Evolutionary conservation across 2,113 vertebrate genomes (phyloP).

Genomic region (Gopherus flavomarginatus): DNA sequence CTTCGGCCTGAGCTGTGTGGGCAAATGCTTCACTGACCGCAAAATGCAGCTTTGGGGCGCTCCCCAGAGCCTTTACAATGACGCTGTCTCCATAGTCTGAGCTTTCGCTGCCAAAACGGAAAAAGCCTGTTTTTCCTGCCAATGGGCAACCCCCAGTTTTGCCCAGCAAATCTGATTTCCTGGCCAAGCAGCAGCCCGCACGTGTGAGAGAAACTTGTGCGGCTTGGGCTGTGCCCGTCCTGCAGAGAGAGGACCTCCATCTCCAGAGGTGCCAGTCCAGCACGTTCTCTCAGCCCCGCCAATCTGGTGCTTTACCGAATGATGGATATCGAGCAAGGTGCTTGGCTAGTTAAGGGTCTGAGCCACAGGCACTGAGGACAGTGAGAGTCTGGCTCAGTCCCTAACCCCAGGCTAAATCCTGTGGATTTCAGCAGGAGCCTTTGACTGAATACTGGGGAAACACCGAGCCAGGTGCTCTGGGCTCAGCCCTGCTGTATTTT

Average conservation of each 20-base stretch:
- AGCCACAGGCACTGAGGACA: background rate
- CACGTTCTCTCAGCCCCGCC: fast-evolving
- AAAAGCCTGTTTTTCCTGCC: background rate
- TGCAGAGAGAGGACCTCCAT: background rate
- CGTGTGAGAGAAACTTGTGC: background rate
- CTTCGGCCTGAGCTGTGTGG: background rate
- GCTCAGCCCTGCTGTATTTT: background rate
- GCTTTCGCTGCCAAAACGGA: background rate
- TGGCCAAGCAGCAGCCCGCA: background rate
- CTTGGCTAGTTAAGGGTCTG: background rate
- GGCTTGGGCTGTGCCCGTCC: background rate
- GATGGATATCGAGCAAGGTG: background rate
- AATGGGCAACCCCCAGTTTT: background rate
- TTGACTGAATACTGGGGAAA: background rate
- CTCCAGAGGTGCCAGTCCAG: background rate
- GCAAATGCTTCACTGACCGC: background rate
- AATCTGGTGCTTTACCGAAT: background rate
- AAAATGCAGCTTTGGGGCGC: background rate
- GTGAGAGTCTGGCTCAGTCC: background rate
- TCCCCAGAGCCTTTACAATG: background rate
- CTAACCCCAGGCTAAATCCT: background rate
- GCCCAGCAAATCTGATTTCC: background rate
- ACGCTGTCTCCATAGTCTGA: background rate
- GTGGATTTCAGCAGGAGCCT: background rate
- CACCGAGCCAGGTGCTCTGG: background rate